Conservation (phyloP, 2,888 invertebrate species). For the Ichneumoninae sp. region DNA sequence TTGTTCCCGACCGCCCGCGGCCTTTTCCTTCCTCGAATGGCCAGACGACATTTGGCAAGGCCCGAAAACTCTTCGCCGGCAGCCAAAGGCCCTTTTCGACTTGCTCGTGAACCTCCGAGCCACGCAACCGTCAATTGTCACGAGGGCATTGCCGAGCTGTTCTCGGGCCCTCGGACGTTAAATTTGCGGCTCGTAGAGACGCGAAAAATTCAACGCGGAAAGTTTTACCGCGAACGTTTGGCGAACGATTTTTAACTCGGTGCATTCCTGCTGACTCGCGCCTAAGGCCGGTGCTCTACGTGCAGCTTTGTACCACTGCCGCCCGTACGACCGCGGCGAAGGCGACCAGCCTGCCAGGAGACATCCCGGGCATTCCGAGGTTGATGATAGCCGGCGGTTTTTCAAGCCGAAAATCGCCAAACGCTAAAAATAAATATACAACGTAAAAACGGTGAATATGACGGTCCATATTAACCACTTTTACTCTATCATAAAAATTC, state of each 20-base stretch:
- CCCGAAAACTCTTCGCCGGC: constrained; percentile 13
- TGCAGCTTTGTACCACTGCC: neutral
- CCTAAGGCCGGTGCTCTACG: constrained; percentile 1
- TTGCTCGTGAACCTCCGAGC: constrained; percentile 28
- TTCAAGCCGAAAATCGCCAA: constrained; percentile 23
- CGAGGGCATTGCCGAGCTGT: neutral
- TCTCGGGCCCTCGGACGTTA: neutral
- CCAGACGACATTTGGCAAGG: constrained; percentile 55
- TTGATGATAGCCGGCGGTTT: constrained; percentile 37
- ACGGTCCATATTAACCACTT: neutral
- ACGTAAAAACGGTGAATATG: no score
- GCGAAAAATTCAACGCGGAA: neutral
- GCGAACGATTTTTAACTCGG: constrained; percentile 31
- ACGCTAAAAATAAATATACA: constrained; percentile 2
- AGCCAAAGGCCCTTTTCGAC: constrained; percentile 35
- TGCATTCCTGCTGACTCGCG: constrained; percentile 8
- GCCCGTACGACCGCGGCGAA: neutral
- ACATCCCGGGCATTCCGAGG: constrained; percentile 20
- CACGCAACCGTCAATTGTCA: constrained; percentile 17
- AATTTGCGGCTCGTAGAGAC: neutral
- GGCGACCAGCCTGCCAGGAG: neutral
- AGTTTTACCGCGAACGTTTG: constrained; percentile 29
- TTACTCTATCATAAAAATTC: no score
- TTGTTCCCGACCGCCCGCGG: constrained; percentile 47
- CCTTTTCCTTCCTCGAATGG: constrained; percentile 45